These are phyloP conservation scores for Neodon shergylaensis DNA, from an alignment of 2,113 vertebrate species.

Conservation along the genomic window DNA sequence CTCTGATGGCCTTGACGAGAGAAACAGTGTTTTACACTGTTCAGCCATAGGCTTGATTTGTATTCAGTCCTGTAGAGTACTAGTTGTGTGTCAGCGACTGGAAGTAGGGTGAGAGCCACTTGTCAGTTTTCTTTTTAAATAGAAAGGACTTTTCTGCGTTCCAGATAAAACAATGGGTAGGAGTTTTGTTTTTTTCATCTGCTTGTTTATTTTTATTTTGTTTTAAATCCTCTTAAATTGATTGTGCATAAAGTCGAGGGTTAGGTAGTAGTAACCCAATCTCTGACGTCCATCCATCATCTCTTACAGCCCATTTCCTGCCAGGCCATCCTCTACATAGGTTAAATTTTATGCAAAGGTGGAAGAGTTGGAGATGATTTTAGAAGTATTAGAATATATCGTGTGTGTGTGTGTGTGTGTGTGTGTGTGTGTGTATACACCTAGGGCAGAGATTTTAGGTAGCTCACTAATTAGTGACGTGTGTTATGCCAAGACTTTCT, in stretches of 20 bases:
- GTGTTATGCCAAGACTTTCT: constrained; percentile 16
- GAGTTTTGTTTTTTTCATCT: background rate
- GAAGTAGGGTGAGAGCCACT: background rate
- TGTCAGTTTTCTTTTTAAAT: background rate
- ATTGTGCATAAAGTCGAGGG: background rate
- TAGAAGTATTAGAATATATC: background rate
- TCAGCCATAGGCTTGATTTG: background rate
- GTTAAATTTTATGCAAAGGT: background rate
- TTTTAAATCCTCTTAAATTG: background rate
- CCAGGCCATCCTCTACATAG: background rate
- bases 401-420: background rate
- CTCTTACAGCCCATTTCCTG: background rate
- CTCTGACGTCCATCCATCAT: background rate
- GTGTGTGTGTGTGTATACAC: background rate
- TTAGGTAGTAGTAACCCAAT: background rate
- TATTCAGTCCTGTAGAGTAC: background rate
- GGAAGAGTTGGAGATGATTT: no score
- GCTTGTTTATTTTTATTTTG: background rate
- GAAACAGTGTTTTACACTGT: background rate
- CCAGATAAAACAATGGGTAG: background rate
- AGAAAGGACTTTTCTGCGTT: constrained; percentile 1
- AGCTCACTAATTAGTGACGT: background rate
- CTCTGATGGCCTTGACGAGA: background rate
- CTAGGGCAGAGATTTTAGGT: background rate
- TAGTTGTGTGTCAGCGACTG: background rate